phyloP scores from a whole-genome alignment of 2,888 invertebrate genomes.

The Amaurobius ferox region DNA sequence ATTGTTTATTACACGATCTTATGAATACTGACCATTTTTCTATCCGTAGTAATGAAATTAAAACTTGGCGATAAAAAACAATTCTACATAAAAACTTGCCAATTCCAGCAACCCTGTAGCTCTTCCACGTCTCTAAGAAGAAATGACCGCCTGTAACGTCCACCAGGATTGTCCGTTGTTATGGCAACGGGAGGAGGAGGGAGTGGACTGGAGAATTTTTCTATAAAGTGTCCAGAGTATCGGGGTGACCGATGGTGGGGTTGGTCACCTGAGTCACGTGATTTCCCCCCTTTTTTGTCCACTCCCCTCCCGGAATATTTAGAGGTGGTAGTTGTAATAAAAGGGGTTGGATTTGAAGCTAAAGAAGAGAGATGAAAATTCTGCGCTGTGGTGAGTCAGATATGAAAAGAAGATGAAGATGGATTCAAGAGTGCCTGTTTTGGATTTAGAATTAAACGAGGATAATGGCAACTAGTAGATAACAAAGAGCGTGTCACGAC shows the following conservation, averaged over 20 bases:
- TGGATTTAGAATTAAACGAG: no score
- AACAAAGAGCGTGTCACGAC: no score
- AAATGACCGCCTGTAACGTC: slow-evolving; percentile 69
- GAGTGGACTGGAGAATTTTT: slow-evolving; percentile 49
- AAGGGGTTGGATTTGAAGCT: slow-evolving; percentile 37
- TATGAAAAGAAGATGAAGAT: not conserved
- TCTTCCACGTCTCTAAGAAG: slow-evolving; percentile 42
- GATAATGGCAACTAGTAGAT: no score
- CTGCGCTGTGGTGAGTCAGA: not conserved
- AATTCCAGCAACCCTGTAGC: slow-evolving; percentile 57
- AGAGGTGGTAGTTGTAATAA: slow-evolving; percentile 33
- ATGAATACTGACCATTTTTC: no score
- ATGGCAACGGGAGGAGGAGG: slow-evolving; percentile 47
- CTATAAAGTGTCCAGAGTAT: slow-evolving; percentile 71
- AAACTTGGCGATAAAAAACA: slow-evolving; percentile 6
- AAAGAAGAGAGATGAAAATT: not conserved
- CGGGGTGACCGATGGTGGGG: slow-evolving; percentile 62
- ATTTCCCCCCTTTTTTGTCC: slow-evolving; percentile 12
- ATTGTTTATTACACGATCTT: no score
- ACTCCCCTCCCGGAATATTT: slow-evolving; percentile 4
- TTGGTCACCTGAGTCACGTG: slow-evolving; percentile 16
- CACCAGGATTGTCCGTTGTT: slow-evolving; percentile 64
- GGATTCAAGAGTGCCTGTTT: no score
- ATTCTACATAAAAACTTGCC: not conserved
- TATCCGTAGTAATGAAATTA: no score